phyloP scores from a whole-genome alignment of 2,113 vertebrate genomes.

The Vombatus ursinus region DNA sequence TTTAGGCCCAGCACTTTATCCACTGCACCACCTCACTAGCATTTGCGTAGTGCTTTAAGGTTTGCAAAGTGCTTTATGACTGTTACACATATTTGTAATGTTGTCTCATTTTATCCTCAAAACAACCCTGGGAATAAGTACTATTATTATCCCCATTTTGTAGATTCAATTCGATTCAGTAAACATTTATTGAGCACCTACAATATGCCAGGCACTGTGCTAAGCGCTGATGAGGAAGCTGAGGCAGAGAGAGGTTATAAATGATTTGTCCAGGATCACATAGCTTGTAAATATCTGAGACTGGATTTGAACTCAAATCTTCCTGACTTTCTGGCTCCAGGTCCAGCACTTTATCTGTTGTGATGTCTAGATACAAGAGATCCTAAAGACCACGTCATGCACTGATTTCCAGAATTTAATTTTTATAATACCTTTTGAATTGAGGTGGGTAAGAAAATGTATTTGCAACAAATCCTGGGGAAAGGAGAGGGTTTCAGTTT shows the following conservation, averaged over 20 bases:
- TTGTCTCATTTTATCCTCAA: not conserved
- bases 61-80: not conserved
- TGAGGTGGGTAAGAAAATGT: not conserved
- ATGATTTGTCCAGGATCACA: not conserved
- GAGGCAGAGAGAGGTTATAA: not conserved
- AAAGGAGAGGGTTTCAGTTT: not conserved
- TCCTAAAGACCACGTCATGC: not conserved
- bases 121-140: not conserved
- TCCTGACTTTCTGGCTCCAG: not conserved
- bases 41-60: not conserved
- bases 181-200: not conserved
- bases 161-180: not conserved
- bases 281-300: not conserved
- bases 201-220: not conserved
- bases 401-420: not conserved
- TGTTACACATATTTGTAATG: not conserved
- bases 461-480: not conserved
- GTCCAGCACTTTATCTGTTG: not conserved
- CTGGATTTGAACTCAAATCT: not conserved
- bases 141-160: not conserved
- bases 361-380: not conserved
- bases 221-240: not conserved
- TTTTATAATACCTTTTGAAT: not conserved
- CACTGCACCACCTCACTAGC: not conserved
- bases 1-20: too few species aligned